These are phyloP conservation scores for Grammomys dolichurus DNA, from an alignment of 2,113 vertebrate genomes.

Conservation along the genomic window DNA sequence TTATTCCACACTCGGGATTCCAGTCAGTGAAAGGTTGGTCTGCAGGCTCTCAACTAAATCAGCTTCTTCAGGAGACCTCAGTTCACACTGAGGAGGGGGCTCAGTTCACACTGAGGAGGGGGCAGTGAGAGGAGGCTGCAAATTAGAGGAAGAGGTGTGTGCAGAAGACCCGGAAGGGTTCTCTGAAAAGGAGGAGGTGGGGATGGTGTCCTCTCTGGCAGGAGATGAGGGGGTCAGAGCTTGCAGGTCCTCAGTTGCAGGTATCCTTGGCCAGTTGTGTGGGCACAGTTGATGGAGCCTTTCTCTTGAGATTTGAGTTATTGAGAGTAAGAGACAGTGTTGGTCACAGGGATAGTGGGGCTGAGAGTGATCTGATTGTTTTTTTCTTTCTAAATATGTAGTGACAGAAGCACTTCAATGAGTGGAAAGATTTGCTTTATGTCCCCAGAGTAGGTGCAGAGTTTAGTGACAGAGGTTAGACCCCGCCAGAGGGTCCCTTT, in stretches of 20 bases:
- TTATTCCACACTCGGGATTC: neutral
- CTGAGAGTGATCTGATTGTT: neutral
- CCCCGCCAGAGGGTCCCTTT: fast-evolving
- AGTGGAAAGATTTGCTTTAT: neutral
- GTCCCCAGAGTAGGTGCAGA: no score
- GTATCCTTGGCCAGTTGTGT: neutral
- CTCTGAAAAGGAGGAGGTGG: neutral
- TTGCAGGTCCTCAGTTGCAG: neutral
- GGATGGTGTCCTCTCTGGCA: fast-evolving
- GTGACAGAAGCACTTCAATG: neutral
- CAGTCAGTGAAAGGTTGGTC: neutral
- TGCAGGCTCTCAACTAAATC: neutral
- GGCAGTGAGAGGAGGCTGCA: neutral
- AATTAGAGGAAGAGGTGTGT: neutral
- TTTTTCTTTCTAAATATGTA: neutral
- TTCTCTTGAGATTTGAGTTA: neutral
- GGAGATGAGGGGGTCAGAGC: neutral
- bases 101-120: neutral
- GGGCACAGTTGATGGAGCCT: neutral
- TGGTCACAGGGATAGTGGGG: neutral
- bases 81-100: neutral
- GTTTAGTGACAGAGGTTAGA: neutral
- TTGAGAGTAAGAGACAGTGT: neutral
- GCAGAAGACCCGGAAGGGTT: no score
- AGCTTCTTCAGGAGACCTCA: neutral